phyloP scores from a whole-genome alignment of 2,113 vertebrate species.

The Hemiscyllium ocellatum region DNA sequence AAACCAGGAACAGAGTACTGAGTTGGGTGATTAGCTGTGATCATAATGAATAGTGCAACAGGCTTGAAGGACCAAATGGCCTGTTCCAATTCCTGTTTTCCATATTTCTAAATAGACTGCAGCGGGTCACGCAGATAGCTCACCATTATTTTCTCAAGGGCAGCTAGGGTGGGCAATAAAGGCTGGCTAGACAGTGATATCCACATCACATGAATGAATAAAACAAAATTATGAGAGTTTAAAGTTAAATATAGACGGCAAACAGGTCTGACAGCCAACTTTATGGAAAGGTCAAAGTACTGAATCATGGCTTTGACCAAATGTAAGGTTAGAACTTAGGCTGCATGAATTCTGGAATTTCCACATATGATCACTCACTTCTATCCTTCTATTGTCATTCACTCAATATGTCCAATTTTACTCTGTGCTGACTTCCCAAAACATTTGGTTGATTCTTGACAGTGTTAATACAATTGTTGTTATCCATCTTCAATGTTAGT shows the following conservation, averaged over 20 bases:
- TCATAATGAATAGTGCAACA: too few relatives aligned
- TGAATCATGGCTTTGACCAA: background rate
- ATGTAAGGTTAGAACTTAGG: background rate
- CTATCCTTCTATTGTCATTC: background rate
- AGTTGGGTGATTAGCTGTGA: too few relatives aligned
- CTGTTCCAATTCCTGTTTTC: too few relatives aligned
- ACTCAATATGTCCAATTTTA: background rate
- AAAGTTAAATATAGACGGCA: background rate
- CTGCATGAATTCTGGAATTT: background rate
- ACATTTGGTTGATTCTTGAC: background rate
- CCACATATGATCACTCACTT: background rate
- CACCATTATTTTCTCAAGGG: too few relatives aligned
- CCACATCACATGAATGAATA: too few relatives aligned
- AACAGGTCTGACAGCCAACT: background rate
- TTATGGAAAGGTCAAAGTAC: too few relatives aligned
- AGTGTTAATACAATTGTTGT: background rate
- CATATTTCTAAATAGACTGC: too few relatives aligned
- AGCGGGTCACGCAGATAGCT: too few relatives aligned
- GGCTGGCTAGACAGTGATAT: too few relatives aligned
- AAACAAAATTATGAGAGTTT: background rate
- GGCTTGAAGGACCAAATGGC: too few relatives aligned
- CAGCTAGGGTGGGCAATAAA: too few relatives aligned
- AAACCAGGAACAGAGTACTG: too few relatives aligned
- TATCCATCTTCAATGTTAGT: background rate
- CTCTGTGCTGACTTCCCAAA: background rate